Conservation (phyloP, 2,888 invertebrate genomes). For the Hemicrepidius hirtus region DNA sequence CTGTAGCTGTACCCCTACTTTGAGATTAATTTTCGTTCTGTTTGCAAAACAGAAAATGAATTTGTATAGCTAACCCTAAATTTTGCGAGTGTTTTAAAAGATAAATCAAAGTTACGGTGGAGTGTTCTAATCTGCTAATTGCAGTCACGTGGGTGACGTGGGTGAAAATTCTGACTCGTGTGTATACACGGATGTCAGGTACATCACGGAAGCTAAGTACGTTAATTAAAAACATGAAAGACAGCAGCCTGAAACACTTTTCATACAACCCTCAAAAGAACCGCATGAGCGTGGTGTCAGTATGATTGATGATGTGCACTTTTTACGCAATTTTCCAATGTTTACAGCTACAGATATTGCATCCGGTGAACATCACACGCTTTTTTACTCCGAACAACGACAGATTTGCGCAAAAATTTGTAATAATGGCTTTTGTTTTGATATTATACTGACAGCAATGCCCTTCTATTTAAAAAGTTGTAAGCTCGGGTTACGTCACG, state of each 20-base stretch:
- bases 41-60: neutral
- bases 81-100: conserved; percentile 13
- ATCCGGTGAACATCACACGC: conserved; percentile 39
- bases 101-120: conserved; percentile 16
- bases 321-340: conserved; percentile 50
- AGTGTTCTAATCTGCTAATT: conserved; percentile 23
- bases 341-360: conserved; percentile 44
- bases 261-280: conserved; percentile 45
- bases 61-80: conserved; percentile 4
- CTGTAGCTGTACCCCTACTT: no score
- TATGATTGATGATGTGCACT: conserved; percentile 51
- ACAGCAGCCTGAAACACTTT: conserved; percentile 38
- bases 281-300: conserved; percentile 45
- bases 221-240: conserved; percentile 50
- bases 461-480: neutral
- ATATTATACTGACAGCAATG: neutral
- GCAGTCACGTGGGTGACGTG: conserved; percentile 18
- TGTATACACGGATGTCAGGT: conserved; percentile 25
- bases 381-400: conserved; percentile 35
- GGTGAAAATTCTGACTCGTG: conserved; percentile 11
- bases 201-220: conserved; percentile 42
- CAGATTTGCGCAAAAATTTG: conserved; percentile 32
- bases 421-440: conserved; percentile 24
- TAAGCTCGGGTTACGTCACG: neutral
- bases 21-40: no score